Conservation (phyloP, 2,888 invertebrate genomes). For the Exocentrus adspersus region DNA sequence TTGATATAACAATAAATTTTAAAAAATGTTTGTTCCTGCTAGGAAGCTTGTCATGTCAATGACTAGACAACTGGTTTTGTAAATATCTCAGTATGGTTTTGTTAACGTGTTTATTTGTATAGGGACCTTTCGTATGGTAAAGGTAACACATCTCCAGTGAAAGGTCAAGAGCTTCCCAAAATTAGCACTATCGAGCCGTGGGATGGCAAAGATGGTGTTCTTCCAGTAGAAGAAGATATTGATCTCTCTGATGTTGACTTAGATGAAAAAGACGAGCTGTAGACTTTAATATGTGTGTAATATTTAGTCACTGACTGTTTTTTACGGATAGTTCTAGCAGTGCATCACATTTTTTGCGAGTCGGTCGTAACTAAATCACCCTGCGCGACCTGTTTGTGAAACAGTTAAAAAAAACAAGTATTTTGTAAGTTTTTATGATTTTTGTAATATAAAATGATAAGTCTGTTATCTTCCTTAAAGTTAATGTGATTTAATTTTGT, state of each 20-base stretch:
- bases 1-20: neutral
- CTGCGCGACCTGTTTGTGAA: slow-evolving; percentile 4
- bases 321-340: slow-evolving; percentile 12
- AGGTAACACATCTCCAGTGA: slow-evolving; percentile 89
- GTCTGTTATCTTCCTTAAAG: slow-evolving; percentile 20
- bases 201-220: slow-evolving; percentile 95
- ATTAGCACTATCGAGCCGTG: slow-evolving; percentile 78
- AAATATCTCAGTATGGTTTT: too few relatives aligned
- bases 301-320: neutral
- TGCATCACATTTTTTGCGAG: slow-evolving; percentile 1
- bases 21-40: too few relatives aligned
- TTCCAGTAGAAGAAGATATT: slow-evolving; percentile 88
- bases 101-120: slow-evolving; percentile 38
- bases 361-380: slow-evolving; percentile 1
- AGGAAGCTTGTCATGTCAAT: too few relatives aligned
- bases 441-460: slow-evolving; percentile 13
- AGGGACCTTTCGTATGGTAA: slow-evolving; percentile 92
- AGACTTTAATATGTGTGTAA: slow-evolving; percentile 55
- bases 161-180: slow-evolving; percentile 82
- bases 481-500: slow-evolving; percentile 25
- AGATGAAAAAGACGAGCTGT: slow-evolving; percentile 82
- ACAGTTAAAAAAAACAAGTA: slow-evolving; percentile 7
- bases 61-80: too few relatives aligned
- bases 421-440: slow-evolving; percentile 13
- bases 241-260: slow-evolving; percentile 91